Evolutionary conservation across 1,140 invertebrate species (phyloP).

Genomic region (Eufriesea mexicana): DNA sequence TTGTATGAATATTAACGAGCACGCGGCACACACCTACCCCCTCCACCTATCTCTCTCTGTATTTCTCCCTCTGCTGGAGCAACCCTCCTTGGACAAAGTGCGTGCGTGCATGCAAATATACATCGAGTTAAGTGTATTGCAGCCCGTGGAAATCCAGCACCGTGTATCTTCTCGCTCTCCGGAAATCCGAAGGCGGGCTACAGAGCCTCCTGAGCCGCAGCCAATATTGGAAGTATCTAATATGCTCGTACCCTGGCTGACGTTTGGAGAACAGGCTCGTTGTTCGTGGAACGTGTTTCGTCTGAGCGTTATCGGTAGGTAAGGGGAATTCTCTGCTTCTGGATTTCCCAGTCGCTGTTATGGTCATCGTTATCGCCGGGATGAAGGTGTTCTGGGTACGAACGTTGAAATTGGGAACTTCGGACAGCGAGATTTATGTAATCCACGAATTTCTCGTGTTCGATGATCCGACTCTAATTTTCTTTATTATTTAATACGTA

Average conservation of each 20-base stretch:
- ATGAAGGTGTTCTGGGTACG: too few species aligned
- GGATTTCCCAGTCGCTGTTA: not conserved
- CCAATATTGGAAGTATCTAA: conserved; percentile 77
- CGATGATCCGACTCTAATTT: too few species aligned
- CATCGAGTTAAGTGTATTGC: conserved; percentile 70
- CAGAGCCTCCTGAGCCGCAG: conserved; percentile 56
- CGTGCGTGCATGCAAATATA: conserved; percentile 63
- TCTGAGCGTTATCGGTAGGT: conserved; percentile 45
- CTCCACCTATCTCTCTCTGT: not conserved
- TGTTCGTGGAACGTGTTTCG: conserved; percentile 64
- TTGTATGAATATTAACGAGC: conserved; percentile 78
- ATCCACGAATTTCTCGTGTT: too few species aligned
- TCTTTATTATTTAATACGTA: too few species aligned
- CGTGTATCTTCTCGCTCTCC: conserved; percentile 42
- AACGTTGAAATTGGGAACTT: too few species aligned
- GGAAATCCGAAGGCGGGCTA: conserved; percentile 41
- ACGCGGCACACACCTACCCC: conserved; percentile 60
- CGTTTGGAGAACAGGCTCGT: conserved; percentile 26
- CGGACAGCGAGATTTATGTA: too few species aligned
- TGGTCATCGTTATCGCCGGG: too few species aligned
- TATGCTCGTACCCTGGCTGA: conserved; percentile 44
- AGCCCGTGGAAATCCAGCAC: conserved; percentile 56
- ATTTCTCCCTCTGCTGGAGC: conserved; percentile 35
- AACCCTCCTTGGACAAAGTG: conserved; percentile 64
- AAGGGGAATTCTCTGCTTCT: not conserved